These are phyloP conservation scores for Montipora capitata DNA, from an alignment of 92 coral and sea anemone genomes.

Conservation along the genomic window DNA sequence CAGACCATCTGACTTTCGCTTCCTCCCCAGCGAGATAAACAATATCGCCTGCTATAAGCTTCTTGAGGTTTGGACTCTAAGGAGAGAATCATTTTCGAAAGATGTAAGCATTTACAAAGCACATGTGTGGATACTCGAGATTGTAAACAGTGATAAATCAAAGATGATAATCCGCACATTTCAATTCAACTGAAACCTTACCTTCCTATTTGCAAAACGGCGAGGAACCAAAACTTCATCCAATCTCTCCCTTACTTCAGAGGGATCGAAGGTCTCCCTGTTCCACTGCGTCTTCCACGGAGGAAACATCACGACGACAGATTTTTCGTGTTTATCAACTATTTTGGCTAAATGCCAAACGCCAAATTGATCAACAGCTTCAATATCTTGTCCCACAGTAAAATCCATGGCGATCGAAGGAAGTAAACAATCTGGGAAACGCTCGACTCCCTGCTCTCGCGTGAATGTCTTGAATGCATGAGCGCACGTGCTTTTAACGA, in stretches of 20 bases:
- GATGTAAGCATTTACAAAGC: too few species aligned
- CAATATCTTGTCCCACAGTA: slow-evolving; percentile 34
- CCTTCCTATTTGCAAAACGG: not conserved
- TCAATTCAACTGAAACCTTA: not conserved
- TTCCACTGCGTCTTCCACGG: slow-evolving; percentile 23
- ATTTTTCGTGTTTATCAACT: not conserved
- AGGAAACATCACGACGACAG: slow-evolving; percentile 5
- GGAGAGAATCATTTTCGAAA: not conserved
- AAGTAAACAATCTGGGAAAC: not conserved
- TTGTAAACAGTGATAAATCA: too few species aligned
- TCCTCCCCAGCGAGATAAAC: slow-evolving; percentile 7
- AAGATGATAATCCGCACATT: too few species aligned
- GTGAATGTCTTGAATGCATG: too few species aligned
- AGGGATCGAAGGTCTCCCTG: not conserved
- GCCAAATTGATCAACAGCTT: slow-evolving; percentile 39
- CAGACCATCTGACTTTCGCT: slow-evolving; percentile 23
- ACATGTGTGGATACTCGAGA: too few species aligned
- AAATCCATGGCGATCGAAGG: slow-evolving; percentile 25
- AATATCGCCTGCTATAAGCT: slow-evolving; percentile 37
- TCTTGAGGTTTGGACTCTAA: not conserved
- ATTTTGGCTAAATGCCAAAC: slow-evolving; percentile 1
- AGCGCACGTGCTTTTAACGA: too few species aligned
- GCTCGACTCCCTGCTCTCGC: too few species aligned
- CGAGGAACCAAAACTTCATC: not conserved
- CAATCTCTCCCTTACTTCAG: slow-evolving; percentile 6